Base-by-base conservation (phyloP, 2,888 invertebrate genomes). In the Tupiocoris notatus region DNA sequence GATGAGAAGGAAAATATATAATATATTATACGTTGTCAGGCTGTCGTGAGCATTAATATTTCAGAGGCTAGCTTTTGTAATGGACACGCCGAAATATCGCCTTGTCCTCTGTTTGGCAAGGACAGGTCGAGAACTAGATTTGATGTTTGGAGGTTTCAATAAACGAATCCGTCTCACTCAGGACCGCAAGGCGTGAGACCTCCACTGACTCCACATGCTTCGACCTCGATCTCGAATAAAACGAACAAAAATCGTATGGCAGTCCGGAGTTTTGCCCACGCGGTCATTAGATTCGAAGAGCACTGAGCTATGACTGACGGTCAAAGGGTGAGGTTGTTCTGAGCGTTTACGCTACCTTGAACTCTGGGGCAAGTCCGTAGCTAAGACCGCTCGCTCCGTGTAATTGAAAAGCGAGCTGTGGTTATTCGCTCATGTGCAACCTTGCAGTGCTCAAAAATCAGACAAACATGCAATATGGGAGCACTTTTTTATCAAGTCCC, bases 301-400 rank as follows among this genome's bases (percentile, higher is more conserved):
- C 59, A n/a, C 59, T 59, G 39, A 70, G 61, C 70, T 70, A 20
- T 70, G 25, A 39, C 6, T 39, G 39, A 61, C 62, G 73, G 73
- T 73, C 73, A 73, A 73, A 73, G 73, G 73, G 73, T 73, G 73
- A 73, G 73, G 73, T 73, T 63, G 39, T 39, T 39, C 73, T 24
- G 22, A 61, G 59, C 59, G n/a, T 70, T n/a, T 73, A 18, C 16
- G n/a, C 21, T 54, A 2, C 73, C 73, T 73, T 73, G 73, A 73
- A 73, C 73, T 23, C 39, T 39, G 62, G 39, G 57, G 54, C 57
- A 39, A 39, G 39, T 39, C 12, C 39, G 12, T n/a, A n/a, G n/a
- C n/a, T n/a, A n/a, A n/a, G n/a, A n/a, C n/a, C n/a, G n/a, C n/a
- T n/a, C n/a, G n/a, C n/a, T n/a, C n/a, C n/a, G n/a, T n/a, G n/a